Conservation (phyloP, 2,797 vertebrate genomes). For the Anguilla megastoma region DNA sequence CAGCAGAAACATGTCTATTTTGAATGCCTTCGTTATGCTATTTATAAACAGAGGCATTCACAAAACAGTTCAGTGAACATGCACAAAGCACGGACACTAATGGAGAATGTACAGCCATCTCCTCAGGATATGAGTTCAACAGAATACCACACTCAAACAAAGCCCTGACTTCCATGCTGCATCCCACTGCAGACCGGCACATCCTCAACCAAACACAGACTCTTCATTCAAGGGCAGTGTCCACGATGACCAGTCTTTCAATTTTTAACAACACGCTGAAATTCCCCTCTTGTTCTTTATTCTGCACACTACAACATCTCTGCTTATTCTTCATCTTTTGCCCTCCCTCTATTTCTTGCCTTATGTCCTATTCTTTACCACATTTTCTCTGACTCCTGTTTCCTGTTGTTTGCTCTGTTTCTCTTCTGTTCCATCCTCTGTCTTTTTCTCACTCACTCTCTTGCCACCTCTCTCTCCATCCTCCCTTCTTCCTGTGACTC, state of each 20-base stretch:
- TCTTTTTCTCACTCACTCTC: neutral
- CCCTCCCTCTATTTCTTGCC: neutral
- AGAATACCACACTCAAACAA: neutral
- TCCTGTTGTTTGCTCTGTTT: neutral
- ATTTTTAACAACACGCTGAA: neutral
- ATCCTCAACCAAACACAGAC: neutral
- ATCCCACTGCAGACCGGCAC: neutral
- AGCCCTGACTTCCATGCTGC: neutral
- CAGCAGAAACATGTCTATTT: neutral
- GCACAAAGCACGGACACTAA: neutral
- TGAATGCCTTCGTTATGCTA: neutral
- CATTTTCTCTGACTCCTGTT: too few relatives aligned
- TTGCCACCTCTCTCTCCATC: neutral
- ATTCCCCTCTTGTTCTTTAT: neutral
- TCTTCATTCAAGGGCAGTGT: neutral
- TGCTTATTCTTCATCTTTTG: neutral
- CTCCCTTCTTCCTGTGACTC: neutral
- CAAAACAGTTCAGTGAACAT: neutral
- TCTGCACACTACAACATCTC: neutral
- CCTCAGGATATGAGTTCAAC: conserved; percentile 1
- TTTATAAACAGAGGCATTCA: neutral
- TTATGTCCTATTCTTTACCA: too few relatives aligned
- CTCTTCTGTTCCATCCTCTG: neutral
- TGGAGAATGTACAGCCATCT: neutral
- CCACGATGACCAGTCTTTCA: neutral